phyloP scores from a whole-genome alignment of 2,888 invertebrate species.

The Acanthoscelides obtectus region DNA sequence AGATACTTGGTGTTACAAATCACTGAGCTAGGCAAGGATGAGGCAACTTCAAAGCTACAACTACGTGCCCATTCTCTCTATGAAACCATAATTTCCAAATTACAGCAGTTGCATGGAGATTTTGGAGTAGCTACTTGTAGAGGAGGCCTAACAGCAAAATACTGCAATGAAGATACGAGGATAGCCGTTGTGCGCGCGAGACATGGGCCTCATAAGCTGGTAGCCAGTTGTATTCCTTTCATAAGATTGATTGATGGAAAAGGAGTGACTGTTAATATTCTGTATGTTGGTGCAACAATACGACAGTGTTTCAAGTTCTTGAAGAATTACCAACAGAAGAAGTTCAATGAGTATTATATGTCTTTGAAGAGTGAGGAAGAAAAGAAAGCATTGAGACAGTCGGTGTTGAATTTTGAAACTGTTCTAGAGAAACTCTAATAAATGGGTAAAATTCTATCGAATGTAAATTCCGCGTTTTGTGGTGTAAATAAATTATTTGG shows the following conservation, averaged over 20 bases:
- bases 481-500: too few species aligned
- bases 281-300: conserved; percentile 74
- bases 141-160: conserved; percentile 70
- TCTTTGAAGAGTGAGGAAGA: conserved; percentile 60
- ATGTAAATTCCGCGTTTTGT: too few species aligned
- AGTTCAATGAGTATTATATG: conserved; percentile 60
- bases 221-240: conserved; percentile 64
- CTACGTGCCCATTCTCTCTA: conserved; percentile 48
- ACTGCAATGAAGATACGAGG: conserved; percentile 72
- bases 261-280: conserved; percentile 57
- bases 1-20: conserved; percentile 70
- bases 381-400: conserved; percentile 51
- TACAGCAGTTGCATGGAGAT: conserved; percentile 70
- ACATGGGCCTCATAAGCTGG: conserved; percentile 70
- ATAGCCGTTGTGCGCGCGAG: conserved; percentile 68
- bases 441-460: too few species aligned
- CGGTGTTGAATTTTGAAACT: conserved; percentile 40
- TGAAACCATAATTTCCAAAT: conserved; percentile 55
- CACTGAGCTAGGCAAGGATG: conserved; percentile 47
- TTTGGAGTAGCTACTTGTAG: conserved; percentile 68
- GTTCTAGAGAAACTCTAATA: conserved; percentile 13
- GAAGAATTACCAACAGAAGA: conserved; percentile 61
- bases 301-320: conserved; percentile 75
- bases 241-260: conserved; percentile 63
- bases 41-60: conserved; percentile 52